Conservation (phyloP, 2,113 vertebrate genomes). For the Gorsachius goisagi region DNA sequence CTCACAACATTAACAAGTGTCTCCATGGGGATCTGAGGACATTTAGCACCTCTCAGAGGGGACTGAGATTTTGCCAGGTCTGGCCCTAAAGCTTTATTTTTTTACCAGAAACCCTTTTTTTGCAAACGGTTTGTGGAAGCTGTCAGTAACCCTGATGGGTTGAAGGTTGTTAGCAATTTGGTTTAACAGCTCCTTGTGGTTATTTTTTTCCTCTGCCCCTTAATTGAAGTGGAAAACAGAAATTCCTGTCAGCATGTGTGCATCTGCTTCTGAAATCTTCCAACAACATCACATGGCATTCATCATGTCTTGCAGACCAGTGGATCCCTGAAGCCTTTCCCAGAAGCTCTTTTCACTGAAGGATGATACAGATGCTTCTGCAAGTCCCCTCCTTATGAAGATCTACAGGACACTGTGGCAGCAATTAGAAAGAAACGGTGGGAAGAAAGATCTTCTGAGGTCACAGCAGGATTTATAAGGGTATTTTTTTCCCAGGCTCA, state of each 20-base stretch:
- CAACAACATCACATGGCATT: background rate
- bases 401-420: background rate
- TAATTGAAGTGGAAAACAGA: background rate
- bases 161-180: background rate
- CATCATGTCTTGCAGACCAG: background rate
- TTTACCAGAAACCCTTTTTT: background rate
- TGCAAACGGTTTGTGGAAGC: background rate
- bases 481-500: background rate
- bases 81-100: background rate
- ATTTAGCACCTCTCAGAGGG: background rate
- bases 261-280: background rate
- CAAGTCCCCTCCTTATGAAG: background rate
- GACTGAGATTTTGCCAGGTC: background rate
- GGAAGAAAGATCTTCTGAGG: background rate
- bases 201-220: background rate
- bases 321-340: background rate
- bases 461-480: background rate
- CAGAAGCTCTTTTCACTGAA: background rate
- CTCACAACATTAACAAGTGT: background rate
- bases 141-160: background rate
- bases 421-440: background rate
- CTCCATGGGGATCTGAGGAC: background rate
- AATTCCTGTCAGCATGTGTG: background rate
- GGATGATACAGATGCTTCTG: background rate
- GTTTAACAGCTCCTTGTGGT: background rate